These are phyloP conservation scores for Metopolophium dirhodum DNA, from an alignment of 1,140 invertebrate species.

Conservation along the genomic window DNA sequence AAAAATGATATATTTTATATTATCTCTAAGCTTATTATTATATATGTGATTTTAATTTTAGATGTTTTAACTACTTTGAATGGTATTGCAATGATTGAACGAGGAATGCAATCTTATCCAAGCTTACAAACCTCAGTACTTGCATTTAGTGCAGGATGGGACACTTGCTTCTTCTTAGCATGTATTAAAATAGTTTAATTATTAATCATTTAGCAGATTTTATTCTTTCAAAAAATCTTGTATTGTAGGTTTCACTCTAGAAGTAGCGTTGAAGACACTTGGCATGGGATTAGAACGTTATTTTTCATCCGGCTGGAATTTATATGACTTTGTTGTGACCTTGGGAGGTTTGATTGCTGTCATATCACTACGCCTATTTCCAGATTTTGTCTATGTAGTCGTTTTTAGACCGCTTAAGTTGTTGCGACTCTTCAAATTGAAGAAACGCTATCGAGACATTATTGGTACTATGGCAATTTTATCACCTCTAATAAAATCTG, in stretches of 20 bases:
- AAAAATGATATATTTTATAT: neutral
- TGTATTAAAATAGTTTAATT: slow-evolving; percentile 66
- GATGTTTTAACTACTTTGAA: slow-evolving; percentile 74
- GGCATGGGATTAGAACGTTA: slow-evolving; percentile 76
- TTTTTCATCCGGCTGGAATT: slow-evolving; percentile 84
- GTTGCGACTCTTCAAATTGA: slow-evolving; percentile 77
- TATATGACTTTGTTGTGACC: slow-evolving; percentile 81
- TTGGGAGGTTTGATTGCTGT: slow-evolving; percentile 73
- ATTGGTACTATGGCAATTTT: slow-evolving; percentile 87
- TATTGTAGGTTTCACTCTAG: slow-evolving; percentile 76
- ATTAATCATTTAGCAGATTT: neutral
- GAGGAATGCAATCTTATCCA: slow-evolving; percentile 65
- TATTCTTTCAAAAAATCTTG: slow-evolving; percentile 23
- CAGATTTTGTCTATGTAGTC: slow-evolving; percentile 75
- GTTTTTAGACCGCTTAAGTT: slow-evolving; percentile 74
- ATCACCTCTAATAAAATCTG: slow-evolving; percentile 72
- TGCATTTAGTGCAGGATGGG: slow-evolving; percentile 75
- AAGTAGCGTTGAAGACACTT: slow-evolving; percentile 77
- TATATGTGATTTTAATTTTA: slow-evolving; percentile 62
- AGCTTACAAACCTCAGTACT: slow-evolving; percentile 68
- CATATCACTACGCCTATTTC: slow-evolving; percentile 70
- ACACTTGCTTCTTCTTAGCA: slow-evolving; percentile 74
- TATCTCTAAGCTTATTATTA: neutral
- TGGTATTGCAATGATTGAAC: slow-evolving; percentile 72
- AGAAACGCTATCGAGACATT: slow-evolving; percentile 86